phyloP scores from a whole-genome alignment of 2,113 vertebrate genomes.

The Melanerpes aurifrons region DNA sequence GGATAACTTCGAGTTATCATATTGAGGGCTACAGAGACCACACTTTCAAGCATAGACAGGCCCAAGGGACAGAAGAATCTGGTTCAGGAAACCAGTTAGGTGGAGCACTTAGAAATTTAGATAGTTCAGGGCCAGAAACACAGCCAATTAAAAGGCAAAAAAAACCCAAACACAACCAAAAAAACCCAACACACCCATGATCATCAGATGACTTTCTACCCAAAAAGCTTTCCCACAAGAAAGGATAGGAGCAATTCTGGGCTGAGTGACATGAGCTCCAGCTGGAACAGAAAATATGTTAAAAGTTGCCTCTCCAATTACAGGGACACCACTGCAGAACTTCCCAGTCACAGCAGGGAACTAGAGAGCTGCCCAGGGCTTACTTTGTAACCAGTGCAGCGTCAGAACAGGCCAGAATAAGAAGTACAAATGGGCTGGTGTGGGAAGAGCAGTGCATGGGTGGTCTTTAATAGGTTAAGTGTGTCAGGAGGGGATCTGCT shows the following conservation, averaged over 20 bases:
- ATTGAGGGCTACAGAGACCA: neutral
- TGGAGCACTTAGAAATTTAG: neutral
- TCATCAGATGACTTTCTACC: neutral
- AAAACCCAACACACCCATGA: neutral
- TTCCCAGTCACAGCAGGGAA: neutral
- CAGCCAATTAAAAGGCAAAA: neutral
- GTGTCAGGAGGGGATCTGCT: constrained; percentile 20
- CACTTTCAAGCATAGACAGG: neutral
- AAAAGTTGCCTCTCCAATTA: neutral
- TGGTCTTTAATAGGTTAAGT: constrained; percentile 34
- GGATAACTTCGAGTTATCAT: accelerated
- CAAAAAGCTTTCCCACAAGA: neutral
- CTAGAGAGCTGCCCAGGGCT: neutral
- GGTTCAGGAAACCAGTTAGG: neutral
- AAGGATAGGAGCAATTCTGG: neutral
- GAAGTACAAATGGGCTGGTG: neutral
- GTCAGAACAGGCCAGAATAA: neutral
- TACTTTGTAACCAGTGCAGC: accelerated
- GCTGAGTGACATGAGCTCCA: neutral
- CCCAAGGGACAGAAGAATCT: neutral
- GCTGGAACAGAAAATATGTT: neutral
- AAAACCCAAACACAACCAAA: too few species aligned
- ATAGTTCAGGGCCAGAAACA: neutral
- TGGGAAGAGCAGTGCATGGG: constrained; percentile 25
- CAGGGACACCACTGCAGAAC: neutral